phyloP scores from a whole-genome alignment of 2,888 invertebrate genomes.

The Idaea straminata region DNA sequence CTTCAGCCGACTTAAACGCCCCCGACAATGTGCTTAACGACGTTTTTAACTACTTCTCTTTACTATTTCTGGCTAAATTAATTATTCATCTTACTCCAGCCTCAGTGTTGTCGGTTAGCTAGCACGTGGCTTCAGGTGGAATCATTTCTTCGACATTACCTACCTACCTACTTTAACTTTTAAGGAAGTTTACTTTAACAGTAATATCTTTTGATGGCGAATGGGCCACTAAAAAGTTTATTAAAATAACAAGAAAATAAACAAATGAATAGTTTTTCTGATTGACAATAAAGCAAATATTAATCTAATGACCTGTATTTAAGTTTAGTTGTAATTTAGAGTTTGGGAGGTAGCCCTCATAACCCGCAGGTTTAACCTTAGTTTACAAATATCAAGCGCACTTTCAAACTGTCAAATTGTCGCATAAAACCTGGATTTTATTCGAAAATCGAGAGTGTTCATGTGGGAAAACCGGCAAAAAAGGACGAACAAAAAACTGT shows the following conservation, averaged over 20 bases:
- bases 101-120: conserved; percentile 24
- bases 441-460: background rate
- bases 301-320: no score
- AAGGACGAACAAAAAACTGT: background rate
- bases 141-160: conserved; percentile 15
- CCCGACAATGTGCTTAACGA: conserved; percentile 74
- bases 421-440: background rate
- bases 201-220: background rate
- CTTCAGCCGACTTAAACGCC: conserved; percentile 65
- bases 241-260: background rate
- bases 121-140: conserved; percentile 19
- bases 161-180: background rate
- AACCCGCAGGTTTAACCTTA: no score
- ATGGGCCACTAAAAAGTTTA: background rate
- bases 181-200: background rate
- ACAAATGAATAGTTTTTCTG: no score
- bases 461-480: background rate
- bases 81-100: conserved; percentile 47
- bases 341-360: no score
- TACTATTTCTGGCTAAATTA: conserved; percentile 65
- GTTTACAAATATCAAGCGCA: background rate
- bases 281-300: no score
- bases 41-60: conserved; percentile 73
- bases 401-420: background rate
- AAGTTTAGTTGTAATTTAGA: no score